Percentiles rank a stretch among this genome's conserved stretches.
Evolutionary conservation across 2,797 vertebrate species (phyloP).

Genomic region (Galago senegalensis): DNA sequence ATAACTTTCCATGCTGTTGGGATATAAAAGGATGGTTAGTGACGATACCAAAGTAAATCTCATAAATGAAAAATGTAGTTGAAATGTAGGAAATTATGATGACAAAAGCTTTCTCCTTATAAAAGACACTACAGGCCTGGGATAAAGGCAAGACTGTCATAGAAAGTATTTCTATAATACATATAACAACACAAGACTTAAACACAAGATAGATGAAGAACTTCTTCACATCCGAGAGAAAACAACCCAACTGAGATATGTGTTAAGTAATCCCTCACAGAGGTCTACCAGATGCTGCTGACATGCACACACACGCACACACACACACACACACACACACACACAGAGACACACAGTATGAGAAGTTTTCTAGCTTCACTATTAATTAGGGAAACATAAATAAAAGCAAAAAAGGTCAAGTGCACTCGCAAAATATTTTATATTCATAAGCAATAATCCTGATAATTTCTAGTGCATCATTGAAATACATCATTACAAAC

Average conservation of each 20-base stretch:
- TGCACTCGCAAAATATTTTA: background rate
- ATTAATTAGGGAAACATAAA: background rate
- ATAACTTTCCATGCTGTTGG: background rate
- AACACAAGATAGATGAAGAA: background rate
- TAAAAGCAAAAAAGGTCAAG: background rate
- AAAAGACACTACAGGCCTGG: background rate
- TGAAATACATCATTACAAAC: background rate
- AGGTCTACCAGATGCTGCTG: background rate
- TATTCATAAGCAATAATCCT: background rate
- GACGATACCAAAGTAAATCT: background rate
- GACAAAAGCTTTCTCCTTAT: background rate
- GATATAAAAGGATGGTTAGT: background rate
- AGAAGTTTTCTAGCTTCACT: background rate
- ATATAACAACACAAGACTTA: background rate
- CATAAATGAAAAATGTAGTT: background rate
- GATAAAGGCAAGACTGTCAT: background rate
- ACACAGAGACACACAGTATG: background rate
- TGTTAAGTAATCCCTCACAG: background rate
- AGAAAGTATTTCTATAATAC: background rate
- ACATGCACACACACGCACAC: no score
- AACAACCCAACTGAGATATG: background rate
- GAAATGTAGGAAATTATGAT: background rate
- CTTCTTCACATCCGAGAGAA: background rate
- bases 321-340: no score
- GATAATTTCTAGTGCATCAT: background rate